These are phyloP conservation scores for Drosophila lacicola DNA, from an alignment of 2,888 invertebrate species.

Conservation along the genomic window DNA sequence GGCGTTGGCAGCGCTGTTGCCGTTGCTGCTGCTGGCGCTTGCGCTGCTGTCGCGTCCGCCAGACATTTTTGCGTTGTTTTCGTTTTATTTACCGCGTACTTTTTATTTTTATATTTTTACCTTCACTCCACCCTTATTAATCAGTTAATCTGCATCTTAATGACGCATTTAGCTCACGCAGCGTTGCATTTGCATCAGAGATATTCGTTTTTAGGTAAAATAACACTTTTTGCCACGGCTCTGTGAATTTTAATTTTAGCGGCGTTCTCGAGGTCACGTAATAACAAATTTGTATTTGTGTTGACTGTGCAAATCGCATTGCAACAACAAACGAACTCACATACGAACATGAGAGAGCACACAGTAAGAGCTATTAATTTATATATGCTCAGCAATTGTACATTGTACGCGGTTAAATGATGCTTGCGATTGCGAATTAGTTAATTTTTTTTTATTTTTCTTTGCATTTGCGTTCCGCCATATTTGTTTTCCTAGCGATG, in stretches of 20 bases:
- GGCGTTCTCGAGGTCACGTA: conserved; percentile 77
- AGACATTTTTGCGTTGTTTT: conserved; percentile 70
- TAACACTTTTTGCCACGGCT: conserved; percentile 27
- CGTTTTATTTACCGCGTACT: conserved; percentile 9
- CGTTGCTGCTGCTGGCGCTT: conserved; percentile 58
- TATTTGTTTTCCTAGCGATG: conserved; percentile 72
- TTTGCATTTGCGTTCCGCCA: conserved; percentile 64
- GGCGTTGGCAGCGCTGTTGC: conserved; percentile 55
- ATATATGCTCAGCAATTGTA: conserved; percentile 6
- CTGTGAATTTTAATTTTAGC: conserved; percentile 56
- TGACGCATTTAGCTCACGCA: conserved; percentile 19
- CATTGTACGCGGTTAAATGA: conserved; percentile 16
- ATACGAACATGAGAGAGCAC: conserved; percentile 9
- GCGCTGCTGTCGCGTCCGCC: conserved; percentile 80
- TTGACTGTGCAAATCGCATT: conserved; percentile 55
- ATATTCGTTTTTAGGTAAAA: conserved; percentile 2
- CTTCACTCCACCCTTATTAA: conserved; percentile 10
- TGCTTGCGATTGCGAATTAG: conserved; percentile 47
- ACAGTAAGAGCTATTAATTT: conserved; percentile 9
- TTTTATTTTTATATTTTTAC: conserved; percentile 15
- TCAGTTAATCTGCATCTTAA: conserved; percentile 36
- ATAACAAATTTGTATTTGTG: conserved; percentile 67
- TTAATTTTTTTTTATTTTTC: conserved; percentile 60
- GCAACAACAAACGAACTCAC: conserved; percentile 14
- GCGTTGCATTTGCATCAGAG: conserved; percentile 21